A percentile compares a stretch with the other conserved stretches of the same genome.
Conservation (phyloP, 2,113 vertebrate genomes). For the Entosphenus tridentatus region DNA sequence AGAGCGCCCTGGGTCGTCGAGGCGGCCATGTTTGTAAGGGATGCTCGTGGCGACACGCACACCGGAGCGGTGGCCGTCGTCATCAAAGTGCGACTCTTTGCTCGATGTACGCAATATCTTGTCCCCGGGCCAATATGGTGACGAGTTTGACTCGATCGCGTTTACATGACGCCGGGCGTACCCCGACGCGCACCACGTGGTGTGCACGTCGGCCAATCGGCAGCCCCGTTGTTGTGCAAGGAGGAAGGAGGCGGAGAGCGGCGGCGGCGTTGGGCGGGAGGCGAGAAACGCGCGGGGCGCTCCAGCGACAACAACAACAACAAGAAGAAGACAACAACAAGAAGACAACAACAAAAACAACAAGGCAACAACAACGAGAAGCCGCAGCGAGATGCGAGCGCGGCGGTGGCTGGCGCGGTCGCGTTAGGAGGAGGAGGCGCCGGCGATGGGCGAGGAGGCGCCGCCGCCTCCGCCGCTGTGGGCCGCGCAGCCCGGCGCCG, state of each 20-base stretch:
- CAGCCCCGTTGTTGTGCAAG: background rate
- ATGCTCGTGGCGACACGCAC: too few relatives aligned
- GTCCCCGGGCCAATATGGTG: too few relatives aligned
- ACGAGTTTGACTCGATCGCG: too few relatives aligned
- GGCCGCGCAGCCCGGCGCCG: slow-evolving; percentile 65
- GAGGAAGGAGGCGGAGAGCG: slow-evolving; percentile 6
- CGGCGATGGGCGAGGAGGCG: background rate
- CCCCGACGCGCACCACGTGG: background rate
- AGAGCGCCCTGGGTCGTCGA: too few relatives aligned
- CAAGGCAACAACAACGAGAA: background rate
- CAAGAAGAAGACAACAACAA: background rate
- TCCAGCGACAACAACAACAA: background rate
- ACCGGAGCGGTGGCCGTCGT: too few relatives aligned
- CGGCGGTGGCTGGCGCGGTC: background rate
- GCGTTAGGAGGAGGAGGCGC: background rate
- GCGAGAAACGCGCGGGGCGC: background rate
- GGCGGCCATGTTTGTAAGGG: too few relatives aligned
- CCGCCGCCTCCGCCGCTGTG: slow-evolving; percentile 77
- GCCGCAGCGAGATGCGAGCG: background rate
- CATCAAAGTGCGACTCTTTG: too few relatives aligned
- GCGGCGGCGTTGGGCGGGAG: slow-evolving; percentile 9
- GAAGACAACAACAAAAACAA: background rate
- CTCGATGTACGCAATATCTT: too few relatives aligned
- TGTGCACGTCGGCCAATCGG: background rate
- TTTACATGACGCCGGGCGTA: too few relatives aligned